Evolutionary conservation across 2,888 invertebrate genomes (phyloP), one percentile per base, ranked within the genome.

Genomic region (Xiphydria camelus): DNA sequence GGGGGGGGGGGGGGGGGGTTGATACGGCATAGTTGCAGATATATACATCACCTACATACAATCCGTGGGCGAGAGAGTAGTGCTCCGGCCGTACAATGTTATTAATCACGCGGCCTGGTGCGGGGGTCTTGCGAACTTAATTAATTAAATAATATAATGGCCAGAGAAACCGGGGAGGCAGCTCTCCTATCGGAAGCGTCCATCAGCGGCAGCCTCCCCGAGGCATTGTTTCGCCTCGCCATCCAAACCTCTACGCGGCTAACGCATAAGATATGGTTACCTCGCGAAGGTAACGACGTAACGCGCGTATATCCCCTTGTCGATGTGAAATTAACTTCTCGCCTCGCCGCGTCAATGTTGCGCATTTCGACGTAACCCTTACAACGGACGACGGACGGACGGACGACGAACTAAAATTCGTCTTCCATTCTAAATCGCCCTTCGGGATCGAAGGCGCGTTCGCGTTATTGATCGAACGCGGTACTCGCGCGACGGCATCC

Each of bases 71-170:
- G 49, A 51, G 56, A 53, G 63, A 62, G 62, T 61, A 63, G 54
- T 53, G 55, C 57, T 49, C 51, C 43, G 55, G 47, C 55, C 59
- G 49, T 61, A 45, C 33, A 45, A 41, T 41, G 68, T 68, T 67
- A 67, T 67, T 67, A 67, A 67, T 67, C 67, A 68, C 63, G 57
- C 55, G 59, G 57, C 55, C 57, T 56, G 55, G 57, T 60, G 51
- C 55, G 53, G 56, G 62, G 64, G 61, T 62, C 64, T 67, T 61
- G 61, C 57, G 61, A 67, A 67, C 66, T 66, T 67, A 66, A 53
- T 54, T 68, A 70, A 70, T 70, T 71, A 68, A 70, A 70, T 68
- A 70, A 67, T 62, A 66, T 67, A 67, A 72, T 67, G 64, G 63
- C 60, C 58, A 48, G 55, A 55, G 60, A 62, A 61, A 62, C 12